phyloP scores from a whole-genome alignment of 2,113 vertebrate species.

The Ginglymostoma cirratum region DNA sequence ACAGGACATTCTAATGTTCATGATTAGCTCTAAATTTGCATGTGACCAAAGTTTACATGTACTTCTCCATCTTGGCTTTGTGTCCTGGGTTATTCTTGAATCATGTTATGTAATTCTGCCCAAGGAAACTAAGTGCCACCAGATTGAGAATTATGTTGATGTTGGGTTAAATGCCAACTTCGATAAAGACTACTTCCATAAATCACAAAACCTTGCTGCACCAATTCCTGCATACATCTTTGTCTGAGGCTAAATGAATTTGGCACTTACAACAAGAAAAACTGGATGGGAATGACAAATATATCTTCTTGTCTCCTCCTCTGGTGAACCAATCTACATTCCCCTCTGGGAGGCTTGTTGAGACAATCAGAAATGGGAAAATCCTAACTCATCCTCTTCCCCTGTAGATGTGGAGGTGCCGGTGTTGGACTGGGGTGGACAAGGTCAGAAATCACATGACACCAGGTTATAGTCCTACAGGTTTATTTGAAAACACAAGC shows the following conservation, averaged over 20 bases:
- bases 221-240: neutral
- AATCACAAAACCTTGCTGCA: conserved; percentile 2
- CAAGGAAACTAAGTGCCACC: neutral
- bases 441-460: too few relatives aligned
- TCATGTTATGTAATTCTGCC: neutral
- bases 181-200: neutral
- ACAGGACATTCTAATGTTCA: neutral
- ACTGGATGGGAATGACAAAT: neutral
- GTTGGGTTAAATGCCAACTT: conserved; percentile 27
- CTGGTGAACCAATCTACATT: neutral
- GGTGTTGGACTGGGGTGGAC: too few relatives aligned
- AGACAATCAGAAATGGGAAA: neutral
- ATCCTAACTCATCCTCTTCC: neutral
- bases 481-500: too few relatives aligned
- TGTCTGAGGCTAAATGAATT: neutral
- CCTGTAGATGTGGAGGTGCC: neutral
- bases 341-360: neutral
- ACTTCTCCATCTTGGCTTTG: neutral
- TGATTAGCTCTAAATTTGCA: neutral
- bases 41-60: neutral
- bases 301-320: neutral
- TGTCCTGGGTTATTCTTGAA: neutral
- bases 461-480: too few relatives aligned
- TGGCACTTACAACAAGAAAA: neutral
- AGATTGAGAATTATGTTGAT: neutral